A percentile compares a stretch with the other conserved stretches of the same genome.
These are phyloP conservation scores for Bettongia penicillata DNA, from an alignment of 2,113 vertebrate species.

Conservation along the genomic window DNA sequence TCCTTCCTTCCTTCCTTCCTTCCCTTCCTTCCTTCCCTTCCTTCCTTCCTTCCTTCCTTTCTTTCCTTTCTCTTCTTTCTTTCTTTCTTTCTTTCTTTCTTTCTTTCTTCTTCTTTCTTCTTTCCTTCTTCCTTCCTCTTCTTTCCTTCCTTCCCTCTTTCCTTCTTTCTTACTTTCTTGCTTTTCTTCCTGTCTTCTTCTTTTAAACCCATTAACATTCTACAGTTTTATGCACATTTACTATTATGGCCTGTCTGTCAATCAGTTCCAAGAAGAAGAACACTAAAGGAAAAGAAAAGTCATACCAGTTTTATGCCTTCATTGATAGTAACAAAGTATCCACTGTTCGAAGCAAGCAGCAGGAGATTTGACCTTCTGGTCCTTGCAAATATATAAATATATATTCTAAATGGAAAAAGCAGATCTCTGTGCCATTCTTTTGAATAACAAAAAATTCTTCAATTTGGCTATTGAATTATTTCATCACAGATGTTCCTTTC, in stretches of 20 bases:
- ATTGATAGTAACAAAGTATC: conserved; percentile 38
- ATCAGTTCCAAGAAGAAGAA: conserved; percentile 44
- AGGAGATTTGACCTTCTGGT: conserved; percentile 29
- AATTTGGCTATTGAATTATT: conserved; percentile 60
- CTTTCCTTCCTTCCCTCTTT: neutral
- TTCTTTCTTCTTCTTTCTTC: no score
- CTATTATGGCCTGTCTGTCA: conserved; percentile 4
- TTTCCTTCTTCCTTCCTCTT: no score
- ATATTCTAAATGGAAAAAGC: conserved; percentile 73
- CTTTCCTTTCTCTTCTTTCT: no score
- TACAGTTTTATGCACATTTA: conserved; percentile 48
- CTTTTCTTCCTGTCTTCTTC: neutral
- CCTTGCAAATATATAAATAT: conserved; percentile 43
- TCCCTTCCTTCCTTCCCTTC: neutral
- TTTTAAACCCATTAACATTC: neutral
- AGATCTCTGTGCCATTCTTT: conserved; percentile 55
- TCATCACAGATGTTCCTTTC: conserved; percentile 63
- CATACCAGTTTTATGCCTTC: neutral
- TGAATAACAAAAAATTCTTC: conserved; percentile 73
- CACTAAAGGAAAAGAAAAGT: conserved; percentile 36
- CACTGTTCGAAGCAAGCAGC: conserved; percentile 63
- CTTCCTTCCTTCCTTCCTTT: neutral
- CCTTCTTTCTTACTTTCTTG: neutral
- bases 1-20: no score
- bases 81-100: no score